A percentile compares a stretch with the other conserved stretches of the same genome.
phyloP scores from a whole-genome alignment of 1,140 invertebrate species.

The Aphidius ervi region DNA sequence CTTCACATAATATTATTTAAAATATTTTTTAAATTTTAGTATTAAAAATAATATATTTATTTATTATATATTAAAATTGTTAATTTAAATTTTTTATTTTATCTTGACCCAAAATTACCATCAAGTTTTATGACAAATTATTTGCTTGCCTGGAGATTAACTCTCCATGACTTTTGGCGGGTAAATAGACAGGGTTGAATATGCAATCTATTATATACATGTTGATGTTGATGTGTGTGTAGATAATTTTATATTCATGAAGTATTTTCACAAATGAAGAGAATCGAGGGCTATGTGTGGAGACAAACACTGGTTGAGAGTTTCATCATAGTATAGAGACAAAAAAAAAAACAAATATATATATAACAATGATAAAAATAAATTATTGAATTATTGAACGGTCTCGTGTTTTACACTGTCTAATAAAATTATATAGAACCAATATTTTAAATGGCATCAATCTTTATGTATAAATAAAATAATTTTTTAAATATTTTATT shows the following conservation, averaged over 20 bases:
- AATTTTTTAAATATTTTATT: too few species aligned
- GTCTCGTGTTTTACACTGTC: background rate
- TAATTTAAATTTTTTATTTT: background rate
- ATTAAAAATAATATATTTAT: too few species aligned
- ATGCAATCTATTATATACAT: too few species aligned
- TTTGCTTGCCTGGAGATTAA: constrained; percentile 4
- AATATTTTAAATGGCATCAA: constrained; percentile 6
- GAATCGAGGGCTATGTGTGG: too few species aligned
- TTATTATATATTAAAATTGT: too few species aligned
- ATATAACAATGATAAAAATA: constrained; percentile 9
- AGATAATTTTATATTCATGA: too few species aligned
- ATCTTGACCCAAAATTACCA: background rate
- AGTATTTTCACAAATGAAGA: too few species aligned
- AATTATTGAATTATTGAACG: constrained; percentile 16
- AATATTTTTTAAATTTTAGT: background rate
- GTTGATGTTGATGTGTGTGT: too few species aligned
- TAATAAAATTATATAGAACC: background rate
- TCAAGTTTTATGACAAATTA: background rate
- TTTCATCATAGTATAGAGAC: background rate
- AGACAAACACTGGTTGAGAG: too few species aligned
- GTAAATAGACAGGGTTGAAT: too few species aligned
- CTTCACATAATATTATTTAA: background rate
- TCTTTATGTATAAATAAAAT: background rate
- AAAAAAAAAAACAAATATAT: background rate
- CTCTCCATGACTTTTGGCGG: background rate